Percentiles rank a stretch among this genome's conserved stretches.
These are phyloP conservation scores for Harmothoe impar DNA, from an alignment of 2,888 invertebrate genomes.

Conservation along the genomic window DNA sequence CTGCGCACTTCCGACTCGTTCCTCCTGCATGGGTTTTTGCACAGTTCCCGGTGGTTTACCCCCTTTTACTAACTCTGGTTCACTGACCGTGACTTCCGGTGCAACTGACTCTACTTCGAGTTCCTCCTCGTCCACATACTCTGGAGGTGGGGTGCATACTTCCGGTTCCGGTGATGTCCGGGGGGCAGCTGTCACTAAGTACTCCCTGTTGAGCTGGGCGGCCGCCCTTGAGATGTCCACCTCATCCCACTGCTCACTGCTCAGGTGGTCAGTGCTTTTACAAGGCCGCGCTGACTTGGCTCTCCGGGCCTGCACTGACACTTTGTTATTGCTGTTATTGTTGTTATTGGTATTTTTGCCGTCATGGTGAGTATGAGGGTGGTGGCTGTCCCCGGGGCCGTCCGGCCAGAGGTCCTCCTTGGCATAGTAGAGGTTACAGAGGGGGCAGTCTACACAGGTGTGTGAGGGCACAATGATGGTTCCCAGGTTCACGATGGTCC, in stretches of 20 bases:
- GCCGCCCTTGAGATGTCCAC: not conserved
- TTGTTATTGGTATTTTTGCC: conserved; percentile 5
- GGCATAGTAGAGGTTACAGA: conserved; percentile 70
- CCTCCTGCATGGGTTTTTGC: not conserved
- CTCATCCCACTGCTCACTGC: not conserved
- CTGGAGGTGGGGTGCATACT: not conserved
- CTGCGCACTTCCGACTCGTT: not conserved
- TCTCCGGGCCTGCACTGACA: not conserved
- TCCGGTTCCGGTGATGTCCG: conserved; percentile 7
- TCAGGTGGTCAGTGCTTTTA: not conserved
- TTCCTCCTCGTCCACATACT: not conserved
- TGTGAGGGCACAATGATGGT: conserved; percentile 72
- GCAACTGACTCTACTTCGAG: not conserved
- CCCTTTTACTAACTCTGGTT: not conserved
- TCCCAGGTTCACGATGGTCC: conserved; percentile 24
- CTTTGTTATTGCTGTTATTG: not conserved
- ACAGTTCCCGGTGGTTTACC: not conserved
- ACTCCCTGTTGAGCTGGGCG: conserved; percentile 11
- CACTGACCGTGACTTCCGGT: not conserved
- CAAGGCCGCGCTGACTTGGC: not conserved
- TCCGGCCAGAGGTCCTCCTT: conserved; percentile 40
- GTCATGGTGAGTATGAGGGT: not conserved
- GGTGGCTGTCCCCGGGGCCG: not conserved
- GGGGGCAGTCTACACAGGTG: conserved; percentile 71
- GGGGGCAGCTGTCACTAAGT: not conserved